A percentile compares a stretch with the other conserved stretches of the same genome.
Conservation (phyloP, 2,888 invertebrate species). For the Ectemnius cavifrons region DNA sequence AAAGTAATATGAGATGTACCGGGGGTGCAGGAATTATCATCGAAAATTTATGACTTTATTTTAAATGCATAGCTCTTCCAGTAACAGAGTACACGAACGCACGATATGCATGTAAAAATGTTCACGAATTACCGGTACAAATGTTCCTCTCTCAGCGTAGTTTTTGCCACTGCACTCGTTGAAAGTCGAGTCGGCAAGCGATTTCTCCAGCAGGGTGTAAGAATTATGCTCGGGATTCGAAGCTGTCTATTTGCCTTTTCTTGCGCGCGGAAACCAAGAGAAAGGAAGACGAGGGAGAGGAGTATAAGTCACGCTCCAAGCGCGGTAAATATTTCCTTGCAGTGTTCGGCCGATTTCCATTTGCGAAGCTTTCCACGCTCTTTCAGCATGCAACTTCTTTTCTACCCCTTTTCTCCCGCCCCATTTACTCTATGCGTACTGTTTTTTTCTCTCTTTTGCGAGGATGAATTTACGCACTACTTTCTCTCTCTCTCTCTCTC, state of each 20-base stretch:
- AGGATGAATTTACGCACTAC: not conserved
- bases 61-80: no score
- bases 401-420: no score
- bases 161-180: not conserved
- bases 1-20: no score
- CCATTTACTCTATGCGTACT: no score
- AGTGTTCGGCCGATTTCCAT: constrained; percentile 45
- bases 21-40: no score
- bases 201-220: not conserved
- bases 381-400: no score
- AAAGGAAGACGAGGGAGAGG: not conserved
- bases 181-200: not conserved
- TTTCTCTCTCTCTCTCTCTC: not conserved
- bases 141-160: not conserved
- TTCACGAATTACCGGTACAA: not conserved
- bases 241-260: constrained; percentile 51
- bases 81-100: not conserved
- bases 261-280: constrained; percentile 3
- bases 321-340: constrained; percentile 50
- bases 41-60: no score
- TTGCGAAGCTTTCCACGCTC: constrained; percentile 29
- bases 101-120: not conserved
- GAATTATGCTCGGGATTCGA: constrained; percentile 22
- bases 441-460: not conserved
- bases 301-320: constrained; percentile 45